A percentile compares a stretch with the other conserved stretches of the same genome.
These are phyloP conservation scores for Menura novaehollandiae DNA, from an alignment of 2,113 vertebrate genomes.

Conservation along the genomic window DNA sequence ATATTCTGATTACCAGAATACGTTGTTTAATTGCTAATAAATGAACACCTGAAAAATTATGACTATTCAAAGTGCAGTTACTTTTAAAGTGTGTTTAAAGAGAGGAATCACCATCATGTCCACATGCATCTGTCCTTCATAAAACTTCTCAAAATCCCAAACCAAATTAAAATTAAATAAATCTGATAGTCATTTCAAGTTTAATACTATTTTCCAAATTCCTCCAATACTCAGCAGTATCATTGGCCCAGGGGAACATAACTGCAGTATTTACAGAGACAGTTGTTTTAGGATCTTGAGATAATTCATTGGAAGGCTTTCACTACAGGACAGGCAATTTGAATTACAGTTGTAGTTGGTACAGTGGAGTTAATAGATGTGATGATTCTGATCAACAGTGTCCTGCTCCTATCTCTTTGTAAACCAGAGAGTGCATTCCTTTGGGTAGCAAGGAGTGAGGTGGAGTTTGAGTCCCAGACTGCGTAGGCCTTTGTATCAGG, in stretches of 20 bases:
- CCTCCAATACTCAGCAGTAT: background rate
- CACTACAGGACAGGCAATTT: background rate
- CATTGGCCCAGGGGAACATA: background rate
- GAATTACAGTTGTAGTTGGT: background rate
- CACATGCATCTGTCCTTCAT: background rate
- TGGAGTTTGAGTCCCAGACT: background rate
- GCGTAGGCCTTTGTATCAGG: rapidly evolving
- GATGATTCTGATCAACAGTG: background rate
- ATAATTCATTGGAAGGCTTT: background rate
- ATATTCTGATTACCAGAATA: background rate
- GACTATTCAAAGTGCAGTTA: background rate
- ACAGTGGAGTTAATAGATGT: background rate
- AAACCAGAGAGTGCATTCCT: background rate
- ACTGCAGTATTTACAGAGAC: background rate
- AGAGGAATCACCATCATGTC: background rate
- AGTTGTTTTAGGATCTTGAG: background rate
- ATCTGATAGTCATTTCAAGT: background rate
- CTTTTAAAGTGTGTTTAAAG: background rate
- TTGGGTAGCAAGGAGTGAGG: background rate
- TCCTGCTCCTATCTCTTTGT: background rate
- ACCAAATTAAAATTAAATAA: background rate
- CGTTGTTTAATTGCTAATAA: background rate
- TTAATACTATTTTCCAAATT: background rate
- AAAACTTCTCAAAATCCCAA: background rate
- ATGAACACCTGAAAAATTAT: background rate